A percentile compares a stretch with the other conserved stretches of the same genome.
These are phyloP conservation scores for Trypoxylon attenuatum DNA, from an alignment of 2,888 invertebrate species.

Conservation along the genomic window DNA sequence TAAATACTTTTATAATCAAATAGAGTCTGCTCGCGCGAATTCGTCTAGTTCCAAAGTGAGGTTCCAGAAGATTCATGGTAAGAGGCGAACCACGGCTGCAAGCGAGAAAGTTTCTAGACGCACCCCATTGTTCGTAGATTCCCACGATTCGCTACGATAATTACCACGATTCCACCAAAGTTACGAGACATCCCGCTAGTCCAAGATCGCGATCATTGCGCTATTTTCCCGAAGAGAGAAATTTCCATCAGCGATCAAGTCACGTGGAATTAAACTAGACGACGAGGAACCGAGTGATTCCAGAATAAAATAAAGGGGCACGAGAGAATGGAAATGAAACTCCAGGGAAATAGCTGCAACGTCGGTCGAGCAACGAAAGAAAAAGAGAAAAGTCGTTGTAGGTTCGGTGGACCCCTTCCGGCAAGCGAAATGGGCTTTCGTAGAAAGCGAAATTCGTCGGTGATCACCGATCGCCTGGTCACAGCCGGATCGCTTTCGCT, in stretches of 20 bases:
- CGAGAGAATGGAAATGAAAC: not conserved
- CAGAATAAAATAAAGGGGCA: not conserved
- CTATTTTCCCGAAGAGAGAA: not conserved
- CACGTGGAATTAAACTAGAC: not conserved
- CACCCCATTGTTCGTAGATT: not conserved
- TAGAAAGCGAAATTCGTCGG: slow-evolving; percentile 27
- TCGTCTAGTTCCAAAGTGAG: too few species aligned
- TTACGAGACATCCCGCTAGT: not conserved
- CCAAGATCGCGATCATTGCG: not conserved
- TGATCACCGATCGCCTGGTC: not conserved
- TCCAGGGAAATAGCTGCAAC: not conserved
- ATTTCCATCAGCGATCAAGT: not conserved
- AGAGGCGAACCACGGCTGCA: not conserved
- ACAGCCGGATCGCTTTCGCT: slow-evolving; percentile 15
- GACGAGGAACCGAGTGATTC: too few species aligned
- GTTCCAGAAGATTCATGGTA: not conserved
- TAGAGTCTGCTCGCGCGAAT: not conserved
- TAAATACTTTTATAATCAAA: not conserved
- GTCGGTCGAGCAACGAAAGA: slow-evolving; percentile 8
- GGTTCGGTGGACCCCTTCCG: slow-evolving; percentile 9
- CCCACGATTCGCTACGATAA: not conserved
- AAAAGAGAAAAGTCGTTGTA: slow-evolving; percentile 24
- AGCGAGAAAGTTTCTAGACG: not conserved
- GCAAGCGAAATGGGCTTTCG: slow-evolving; percentile 7
- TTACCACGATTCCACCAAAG: not conserved